A percentile compares a stretch with the other conserved stretches of the same genome.
Conservation (phyloP, 1,140 invertebrate genomes). For the Drosophila willistoni region DNA sequence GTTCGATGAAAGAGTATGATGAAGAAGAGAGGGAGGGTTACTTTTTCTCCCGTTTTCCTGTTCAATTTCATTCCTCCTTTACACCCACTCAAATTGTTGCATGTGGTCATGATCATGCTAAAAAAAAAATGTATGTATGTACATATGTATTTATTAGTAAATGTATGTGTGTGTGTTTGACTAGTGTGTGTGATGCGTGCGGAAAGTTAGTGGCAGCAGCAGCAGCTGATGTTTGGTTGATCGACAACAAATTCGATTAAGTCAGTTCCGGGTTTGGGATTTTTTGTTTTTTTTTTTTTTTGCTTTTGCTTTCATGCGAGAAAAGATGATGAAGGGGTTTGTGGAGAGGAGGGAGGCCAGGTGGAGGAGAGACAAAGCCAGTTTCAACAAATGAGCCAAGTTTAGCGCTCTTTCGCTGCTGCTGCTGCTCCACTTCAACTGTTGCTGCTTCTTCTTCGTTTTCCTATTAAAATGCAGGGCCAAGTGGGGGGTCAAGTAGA, state of each 20-base stretch:
- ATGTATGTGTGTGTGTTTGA: constrained; percentile 34
- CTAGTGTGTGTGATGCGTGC: constrained; percentile 23
- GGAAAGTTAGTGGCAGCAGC: constrained; percentile 46
- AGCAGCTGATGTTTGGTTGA: constrained; percentile 47
- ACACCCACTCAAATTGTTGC: constrained; percentile 9
- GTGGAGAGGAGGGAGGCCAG: background rate
- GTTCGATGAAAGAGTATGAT: too few relatives aligned
- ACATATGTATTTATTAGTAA: background rate
- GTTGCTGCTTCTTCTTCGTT: constrained; percentile 18
- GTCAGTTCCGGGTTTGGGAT: constrained; percentile 73
- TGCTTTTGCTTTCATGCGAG: constrained; percentile 33
- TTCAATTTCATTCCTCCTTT: background rate
- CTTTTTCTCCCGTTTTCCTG: background rate
- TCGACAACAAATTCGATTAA: constrained; percentile 79
- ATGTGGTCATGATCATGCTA: constrained; percentile 32
- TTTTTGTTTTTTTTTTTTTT: constrained; percentile 43
- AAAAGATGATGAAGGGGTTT: background rate
- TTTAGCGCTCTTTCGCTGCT: background rate
- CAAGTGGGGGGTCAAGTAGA: constrained; percentile 65
- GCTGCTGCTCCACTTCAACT: constrained; percentile 1
- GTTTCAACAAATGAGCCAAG: constrained; percentile 6
- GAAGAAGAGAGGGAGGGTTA: too few relatives aligned
- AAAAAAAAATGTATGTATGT: background rate
- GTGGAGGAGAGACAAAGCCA: background rate
- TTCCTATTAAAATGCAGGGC: constrained; percentile 52